Evolutionary conservation across 2,888 invertebrate genomes (phyloP).

Genomic region (Sarcophaga variegata): DNA sequence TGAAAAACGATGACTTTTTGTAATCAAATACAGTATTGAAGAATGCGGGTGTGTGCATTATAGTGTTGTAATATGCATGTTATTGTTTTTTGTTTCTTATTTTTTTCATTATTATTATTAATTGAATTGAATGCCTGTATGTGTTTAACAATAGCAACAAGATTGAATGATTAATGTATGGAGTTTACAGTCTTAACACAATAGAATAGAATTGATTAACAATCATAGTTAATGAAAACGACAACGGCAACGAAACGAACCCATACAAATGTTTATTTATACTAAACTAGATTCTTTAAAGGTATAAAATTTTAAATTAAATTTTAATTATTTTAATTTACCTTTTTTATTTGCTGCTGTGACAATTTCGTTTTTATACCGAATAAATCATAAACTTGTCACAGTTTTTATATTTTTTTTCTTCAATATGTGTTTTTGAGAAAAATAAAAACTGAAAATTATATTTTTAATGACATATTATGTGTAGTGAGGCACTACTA

Average conservation of each 20-base stretch:
- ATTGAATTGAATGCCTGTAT: conserved; percentile 18
- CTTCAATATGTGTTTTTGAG: neutral
- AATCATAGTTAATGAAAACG: neutral
- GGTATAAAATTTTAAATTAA: neutral
- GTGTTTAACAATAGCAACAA: conserved; percentile 45
- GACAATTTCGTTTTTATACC: conserved; percentile 20
- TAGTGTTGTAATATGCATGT: conserved; percentile 26
- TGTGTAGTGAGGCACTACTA: neutral
- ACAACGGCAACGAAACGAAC: conserved; percentile 19
- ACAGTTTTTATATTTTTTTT: conserved; percentile 13
- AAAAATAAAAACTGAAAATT: neutral
- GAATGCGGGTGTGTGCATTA: conserved; percentile 44
- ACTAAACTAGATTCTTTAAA: neutral
- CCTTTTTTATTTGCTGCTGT: conserved; percentile 37
- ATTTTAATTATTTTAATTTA: conserved; percentile 33
- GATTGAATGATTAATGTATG: conserved; percentile 60
- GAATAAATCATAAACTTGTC: conserved; percentile 39
- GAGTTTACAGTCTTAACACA: conserved; percentile 21
- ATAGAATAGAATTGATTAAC: neutral
- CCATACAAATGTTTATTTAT: conserved; percentile 46
- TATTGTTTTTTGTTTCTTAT: neutral
- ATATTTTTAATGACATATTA: conserved; percentile 10
- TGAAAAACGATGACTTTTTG: conserved; percentile 21
- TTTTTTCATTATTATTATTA: neutral
- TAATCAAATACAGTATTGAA: conserved; percentile 1